These are phyloP conservation scores for Ctenoplectra terminalis DNA, from an alignment of 1,140 invertebrate genomes.

Conservation along the genomic window DNA sequence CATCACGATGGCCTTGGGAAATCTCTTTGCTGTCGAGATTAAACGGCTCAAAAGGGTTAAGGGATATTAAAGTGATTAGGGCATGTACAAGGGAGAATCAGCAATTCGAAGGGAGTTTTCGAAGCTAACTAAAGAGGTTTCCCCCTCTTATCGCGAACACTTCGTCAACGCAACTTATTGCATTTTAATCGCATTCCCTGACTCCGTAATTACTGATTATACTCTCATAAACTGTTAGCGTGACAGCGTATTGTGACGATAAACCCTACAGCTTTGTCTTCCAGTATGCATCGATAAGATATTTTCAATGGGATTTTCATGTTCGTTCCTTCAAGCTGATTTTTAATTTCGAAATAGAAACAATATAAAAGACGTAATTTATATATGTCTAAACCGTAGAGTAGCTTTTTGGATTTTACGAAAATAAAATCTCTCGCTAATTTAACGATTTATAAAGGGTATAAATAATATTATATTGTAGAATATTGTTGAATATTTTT, in stretches of 20 bases:
- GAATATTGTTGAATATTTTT: too few relatives aligned
- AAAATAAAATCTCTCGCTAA: too few relatives aligned
- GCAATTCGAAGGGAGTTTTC: slow-evolving; percentile 31
- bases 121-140: slow-evolving; percentile 26
- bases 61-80: slow-evolving; percentile 55
- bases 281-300: background rate
- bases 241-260: background rate
- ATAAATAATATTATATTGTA: too few relatives aligned
- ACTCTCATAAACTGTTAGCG: background rate
- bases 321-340: background rate
- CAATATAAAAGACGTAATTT: too few relatives aligned
- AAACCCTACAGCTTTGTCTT: background rate
- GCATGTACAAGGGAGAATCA: slow-evolving; percentile 35
- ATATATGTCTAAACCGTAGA: too few relatives aligned
- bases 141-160: background rate
- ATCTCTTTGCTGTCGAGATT: slow-evolving; percentile 58
- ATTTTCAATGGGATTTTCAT: too few relatives aligned
- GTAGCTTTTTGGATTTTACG: too few relatives aligned
- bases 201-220: background rate
- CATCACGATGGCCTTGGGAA: slow-evolving; percentile 61
- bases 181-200: background rate
- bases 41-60: slow-evolving; percentile 63
- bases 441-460: too few relatives aligned
- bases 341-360: too few relatives aligned
- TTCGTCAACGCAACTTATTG: background rate